Base-by-base conservation (phyloP, 2,113 vertebrate genomes). In the Osmerus mordax region DNA sequence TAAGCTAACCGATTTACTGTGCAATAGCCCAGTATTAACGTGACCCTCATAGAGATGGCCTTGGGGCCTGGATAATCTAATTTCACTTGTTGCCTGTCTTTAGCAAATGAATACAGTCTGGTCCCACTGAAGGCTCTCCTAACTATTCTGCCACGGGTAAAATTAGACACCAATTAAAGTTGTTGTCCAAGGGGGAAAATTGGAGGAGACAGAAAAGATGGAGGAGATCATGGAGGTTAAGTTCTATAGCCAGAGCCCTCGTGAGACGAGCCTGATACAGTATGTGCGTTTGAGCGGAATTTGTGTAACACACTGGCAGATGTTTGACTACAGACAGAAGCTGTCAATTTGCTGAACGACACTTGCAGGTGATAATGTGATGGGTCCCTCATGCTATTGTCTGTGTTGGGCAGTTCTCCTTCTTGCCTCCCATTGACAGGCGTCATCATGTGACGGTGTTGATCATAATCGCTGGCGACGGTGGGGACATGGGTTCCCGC, bases 111-210 rank as follows among this genome's bases (percentile, higher is more conserved):
- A 84, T 83, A 83, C 74, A 85, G 80, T 70, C 59, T 29, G 77
- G 78, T 75, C 77, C 73, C 76, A 82, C 80, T 83, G 71, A 82
- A 86, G 76, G 81, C 82, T 63, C n/a, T 65, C 70, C 25, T 81
- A 82, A 81, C 65, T 84, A 71, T 75, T 78, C 77, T 62, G 80
- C 76, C 58, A 64, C 51, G 67, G 77, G 81, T 90, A 84, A 85
- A 90, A 89, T 90, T 87, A 86, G 84, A 81, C 71, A 66, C 84
- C 83, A 88, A 83, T 87, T 89, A 87, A 80, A 69, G 69, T 69
- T 88, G 59, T 72, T 28, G 64, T 78, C 13, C 32, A 15, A 21
- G 56, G 16, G 29, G 25, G 1, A 41, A 12, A 25, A 62, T 8
- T 5, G 15, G 0, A 25, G 23, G 28, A 61, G 59, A 78, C 65